Evolutionary conservation across 2,888 invertebrate genomes (phyloP), one percentile per base, ranked within the genome.

Genomic region (Zygogramma bicolorata): DNA sequence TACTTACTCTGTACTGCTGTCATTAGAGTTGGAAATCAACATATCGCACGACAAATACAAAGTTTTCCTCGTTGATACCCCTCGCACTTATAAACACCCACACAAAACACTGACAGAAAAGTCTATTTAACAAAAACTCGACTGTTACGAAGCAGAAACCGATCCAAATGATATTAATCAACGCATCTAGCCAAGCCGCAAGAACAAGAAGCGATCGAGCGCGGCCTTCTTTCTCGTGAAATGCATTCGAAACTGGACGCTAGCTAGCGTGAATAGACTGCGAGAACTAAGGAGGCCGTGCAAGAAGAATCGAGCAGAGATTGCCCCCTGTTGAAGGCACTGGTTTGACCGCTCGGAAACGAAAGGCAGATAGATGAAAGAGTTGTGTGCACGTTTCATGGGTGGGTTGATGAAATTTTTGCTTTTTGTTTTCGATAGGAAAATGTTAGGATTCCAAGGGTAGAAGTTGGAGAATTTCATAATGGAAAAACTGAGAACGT

Each of bases 141-240:
- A 13, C 27, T 38, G 38, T 27, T n/a, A 22, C 53, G 1, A 53
- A 53, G 53, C 53, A 6, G 22, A 53, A 53, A 25, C 22, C 25
- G 15, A 27, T 25, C 53, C 25, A 27, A 53, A 53, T 27, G 53
- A 53, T 53, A 53, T n/a, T 53, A 25, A 53, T 53, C 53, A 53
- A 53, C 13, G 53, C 53, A 53, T 53, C 53, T 25, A 53, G 53
- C 53, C 53, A 53, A n/a, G 53, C 53, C 53, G 53, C 13, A n/a
- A 10, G 25, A 53, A 53, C n/a, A 27, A 27, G n/a, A 53, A 46
- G 53, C 7, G 53, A 25, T 27, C 53, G 53, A 13, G 25, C 53
- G 27, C 53, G 27, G 27, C 53, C 53, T 53, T 53, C 53, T 53
- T 53, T 42, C 42, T 42, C 42, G 22, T 15, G 27, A n/a, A 53